Conservation (phyloP, 2,888 invertebrate species). For the Protonemura montana region DNA sequence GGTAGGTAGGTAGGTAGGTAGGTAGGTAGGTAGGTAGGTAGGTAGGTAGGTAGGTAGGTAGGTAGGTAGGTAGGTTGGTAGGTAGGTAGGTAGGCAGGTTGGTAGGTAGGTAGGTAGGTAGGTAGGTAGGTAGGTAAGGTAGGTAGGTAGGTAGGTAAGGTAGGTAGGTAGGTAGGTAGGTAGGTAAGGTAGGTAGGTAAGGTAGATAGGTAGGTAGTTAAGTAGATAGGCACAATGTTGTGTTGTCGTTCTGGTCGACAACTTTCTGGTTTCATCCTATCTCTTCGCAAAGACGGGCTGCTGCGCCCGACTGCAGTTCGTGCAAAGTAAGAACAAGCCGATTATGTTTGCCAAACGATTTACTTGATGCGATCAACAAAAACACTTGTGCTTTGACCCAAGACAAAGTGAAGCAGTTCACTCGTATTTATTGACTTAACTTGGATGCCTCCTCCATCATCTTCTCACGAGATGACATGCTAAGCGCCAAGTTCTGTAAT, state of each 20-base stretch:
- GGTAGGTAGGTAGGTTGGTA: constrained; percentile 20
- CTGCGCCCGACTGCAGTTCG: too few relatives aligned
- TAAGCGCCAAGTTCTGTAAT: neutral
- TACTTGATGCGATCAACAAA: constrained; percentile 4
- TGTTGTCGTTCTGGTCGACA: too few relatives aligned
- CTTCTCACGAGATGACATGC: neutral
- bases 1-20: constrained; percentile 20
- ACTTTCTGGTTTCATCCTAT: too few relatives aligned
- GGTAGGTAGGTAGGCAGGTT: constrained; percentile 23
- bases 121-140: too few relatives aligned
- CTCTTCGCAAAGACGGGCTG: too few relatives aligned
- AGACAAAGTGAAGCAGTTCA: neutral
- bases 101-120: constrained; percentile 22
- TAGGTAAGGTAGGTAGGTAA: too few relatives aligned
- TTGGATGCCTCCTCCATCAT: neutral
- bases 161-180: too few relatives aligned
- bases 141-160: too few relatives aligned
- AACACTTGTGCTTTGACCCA: constrained; percentile 1
- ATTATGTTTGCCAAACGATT: constrained; percentile 7
- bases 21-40: constrained; percentile 25
- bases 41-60: constrained; percentile 22
- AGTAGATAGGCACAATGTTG: neutral
- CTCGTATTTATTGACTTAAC: constrained; percentile 3
- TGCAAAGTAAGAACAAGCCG: neutral
- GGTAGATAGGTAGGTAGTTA: too few relatives aligned